Percentiles rank a stretch among this genome's conserved stretches.
Conservation (phyloP, 2,888 invertebrate species). For the Marasmarcha lunaedactyla region DNA sequence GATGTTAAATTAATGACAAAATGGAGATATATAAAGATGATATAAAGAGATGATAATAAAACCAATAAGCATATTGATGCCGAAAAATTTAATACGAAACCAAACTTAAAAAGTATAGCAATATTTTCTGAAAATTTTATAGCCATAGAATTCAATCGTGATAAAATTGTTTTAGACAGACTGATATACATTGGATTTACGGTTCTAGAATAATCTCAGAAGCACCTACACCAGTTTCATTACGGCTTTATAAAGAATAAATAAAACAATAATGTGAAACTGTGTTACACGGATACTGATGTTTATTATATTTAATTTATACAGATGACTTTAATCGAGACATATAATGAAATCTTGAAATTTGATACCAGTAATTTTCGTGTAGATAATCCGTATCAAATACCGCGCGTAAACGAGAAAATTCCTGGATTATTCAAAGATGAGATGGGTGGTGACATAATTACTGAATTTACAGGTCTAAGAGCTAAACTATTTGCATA, state of each 20-base stretch:
- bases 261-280: slow-evolving; percentile 1
- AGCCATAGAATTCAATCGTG: neutral
- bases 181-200: slow-evolving; percentile 10
- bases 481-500: neutral
- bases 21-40: slow-evolving; percentile 8
- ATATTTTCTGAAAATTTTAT: slow-evolving; percentile 11
- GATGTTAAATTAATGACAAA: slow-evolving; percentile 6
- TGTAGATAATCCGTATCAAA: neutral
- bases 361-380: too few species aligned
- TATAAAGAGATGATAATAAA: slow-evolving; percentile 1
- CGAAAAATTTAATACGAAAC: slow-evolving; percentile 3
- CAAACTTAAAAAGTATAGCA: slow-evolving; percentile 9
- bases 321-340: slow-evolving; percentile 11
- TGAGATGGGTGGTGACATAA: neutral
- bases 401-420: neutral
- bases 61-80: slow-evolving; percentile 8
- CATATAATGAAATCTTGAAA: neutral
- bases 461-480: neutral
- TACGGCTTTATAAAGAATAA: slow-evolving; percentile 7
- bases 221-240: slow-evolving; percentile 12
- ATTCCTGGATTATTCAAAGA: neutral
- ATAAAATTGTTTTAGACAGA: slow-evolving; percentile 7
- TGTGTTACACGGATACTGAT: too few species aligned
- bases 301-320: too few species aligned
- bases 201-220: slow-evolving; percentile 10